Evolutionary conservation across 2,797 vertebrate species (phyloP), one percentile per base, ranked within the genome.

Genomic region (Luscinia megarhynchos): DNA sequence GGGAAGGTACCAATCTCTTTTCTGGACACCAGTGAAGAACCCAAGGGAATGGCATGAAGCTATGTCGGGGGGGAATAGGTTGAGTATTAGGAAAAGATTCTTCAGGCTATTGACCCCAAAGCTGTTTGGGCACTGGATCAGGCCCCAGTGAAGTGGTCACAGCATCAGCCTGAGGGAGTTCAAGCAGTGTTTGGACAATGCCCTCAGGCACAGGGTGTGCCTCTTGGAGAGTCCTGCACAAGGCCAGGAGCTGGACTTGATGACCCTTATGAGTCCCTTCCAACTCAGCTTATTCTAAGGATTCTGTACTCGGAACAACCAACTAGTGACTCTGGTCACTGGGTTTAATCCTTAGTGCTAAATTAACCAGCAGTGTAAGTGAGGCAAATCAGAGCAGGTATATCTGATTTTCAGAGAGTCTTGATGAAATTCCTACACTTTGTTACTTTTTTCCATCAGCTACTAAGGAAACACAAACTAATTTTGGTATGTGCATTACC

Each of bases 201-300:
- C 45, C 27, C 55, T 16, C 7, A 57, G 11, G 10, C n/a, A 70
- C n/a, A 30, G 0, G 14, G 17, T 19, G 72, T 34, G 64, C 51
- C 20, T 58, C 50, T 3, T 22, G 8, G 23, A 15, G 43, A 1
- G 24, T 11, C 23, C 64, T 51, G 57, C 0, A 1, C 7, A 76
- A 48, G 26, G 43, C 23, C 32, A 57, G 36, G 63, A 69, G 27
- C 5, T 9, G 43, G 9, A 75, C 30, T 50, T 1, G 0, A 6
- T 10, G 22, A 30, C 15, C 57, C 20, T 16, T 18, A 11, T 15
- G n/a, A 6, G 29, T 57, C 43, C 57, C n/a, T 57, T 40, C 36
- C 50, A 63, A 63, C 23, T 30, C 43, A 57, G 8, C 43, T 13
- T 2, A 3, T n/a, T 69, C 79, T 68, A 11, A 51, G 11, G 16